A percentile compares a stretch with the other conserved stretches of the same genome.
Evolutionary conservation across 2,113 vertebrate genomes (phyloP).

Genomic region (Tringa solitaria): DNA sequence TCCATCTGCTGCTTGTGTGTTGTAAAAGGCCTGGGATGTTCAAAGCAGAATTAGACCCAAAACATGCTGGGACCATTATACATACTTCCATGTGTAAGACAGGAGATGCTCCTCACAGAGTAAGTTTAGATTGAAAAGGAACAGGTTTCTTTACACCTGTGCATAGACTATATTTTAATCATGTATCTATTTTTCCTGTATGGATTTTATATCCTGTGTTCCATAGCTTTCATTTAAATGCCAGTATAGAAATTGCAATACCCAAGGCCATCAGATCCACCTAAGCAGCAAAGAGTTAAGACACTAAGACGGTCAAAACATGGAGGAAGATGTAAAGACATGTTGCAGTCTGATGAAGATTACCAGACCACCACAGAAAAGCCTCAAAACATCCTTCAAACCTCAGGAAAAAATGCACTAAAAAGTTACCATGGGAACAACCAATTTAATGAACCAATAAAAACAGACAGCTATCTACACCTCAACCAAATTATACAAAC

Average conservation of each 20-base stretch:
- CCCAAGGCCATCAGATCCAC: neutral
- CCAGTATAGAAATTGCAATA: neutral
- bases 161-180: neutral
- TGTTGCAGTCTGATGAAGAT: conserved; percentile 64
- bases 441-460: conserved; percentile 73
- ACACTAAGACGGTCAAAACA: neutral
- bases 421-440: conserved; percentile 72
- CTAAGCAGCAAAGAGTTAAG: conserved; percentile 57
- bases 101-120: neutral
- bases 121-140: neutral
- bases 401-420: conserved; percentile 56
- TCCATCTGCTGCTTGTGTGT: neutral
- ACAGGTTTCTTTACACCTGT: neutral
- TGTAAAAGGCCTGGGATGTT: neutral
- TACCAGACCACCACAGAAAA: conserved; percentile 67
- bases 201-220: neutral
- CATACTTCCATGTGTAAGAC: neutral
- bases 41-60: neutral
- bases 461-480: conserved; percentile 67
- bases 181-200: neutral
- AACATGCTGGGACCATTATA: neutral
- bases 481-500: conserved; percentile 62
- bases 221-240: neutral
- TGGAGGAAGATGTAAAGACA: conserved; percentile 33
- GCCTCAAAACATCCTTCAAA: conserved; percentile 66